Base-by-base conservation (phyloP, 2,888 invertebrate genomes). In the Lissonota sp. region DNA sequence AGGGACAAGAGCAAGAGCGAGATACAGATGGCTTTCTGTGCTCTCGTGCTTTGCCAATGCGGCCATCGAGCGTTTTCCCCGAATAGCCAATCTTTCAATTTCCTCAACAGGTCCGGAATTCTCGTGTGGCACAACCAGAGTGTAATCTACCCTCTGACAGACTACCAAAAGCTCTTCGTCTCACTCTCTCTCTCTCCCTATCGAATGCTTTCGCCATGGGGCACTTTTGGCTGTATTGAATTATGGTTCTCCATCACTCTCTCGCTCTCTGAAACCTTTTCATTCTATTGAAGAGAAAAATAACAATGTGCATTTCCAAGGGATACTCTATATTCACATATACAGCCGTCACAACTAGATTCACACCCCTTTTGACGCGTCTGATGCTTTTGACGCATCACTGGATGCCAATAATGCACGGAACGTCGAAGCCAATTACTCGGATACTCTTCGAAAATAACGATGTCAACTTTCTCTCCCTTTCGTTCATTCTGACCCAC, bases 51-150 rank as follows among this genome's bases (percentile, higher is more conserved):
- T 62, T 49, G 53, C 53, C 51, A 44, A 39, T 71, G 51, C 70
- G 16, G 62, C 67, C 66, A 76, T 77, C 73, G 46, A 64, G 69
- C 57, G 69, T 73, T 77, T 53, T 26, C 73, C 10, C 12, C 58
- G 62, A 71, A 78, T 73, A 42, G 67, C 62, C 82, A 71, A 79
- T 82, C 82, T 78, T 82, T 82, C 82, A 82, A 82, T 82, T 82
- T 82, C 82, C 82, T 82, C 82, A 82, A 82, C 82, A 79, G 82
- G 78, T 82, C 53, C 82, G 71, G 67, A 75, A 79, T 82, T 79
- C 78, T 75, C 75, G 42, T 69, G 71, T 72, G 82, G 75, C 78
- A 72, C 71, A 39, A 37, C 71, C 51, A 42, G 55, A 44, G 42
- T 66, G 12, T 77, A 26, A 78, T 78, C 74, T 69, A 60, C 51